These are phyloP conservation scores for Clarias laeviceps DNA, from an alignment of 2,797 vertebrate species.

Conservation along the genomic window DNA sequence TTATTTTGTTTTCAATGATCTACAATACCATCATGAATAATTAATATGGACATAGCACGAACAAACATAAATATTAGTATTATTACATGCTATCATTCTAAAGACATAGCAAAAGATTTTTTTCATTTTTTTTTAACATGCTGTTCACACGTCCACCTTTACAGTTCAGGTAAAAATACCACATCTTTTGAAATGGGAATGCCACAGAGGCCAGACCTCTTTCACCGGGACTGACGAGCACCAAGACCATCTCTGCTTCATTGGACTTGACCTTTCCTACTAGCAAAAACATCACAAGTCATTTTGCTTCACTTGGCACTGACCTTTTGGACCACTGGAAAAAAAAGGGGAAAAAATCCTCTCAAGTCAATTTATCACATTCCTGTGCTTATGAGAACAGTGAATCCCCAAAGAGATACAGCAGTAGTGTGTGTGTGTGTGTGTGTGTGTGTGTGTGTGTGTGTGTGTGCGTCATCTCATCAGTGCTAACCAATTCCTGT, in stretches of 20 bases:
- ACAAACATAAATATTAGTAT: not conserved
- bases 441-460: not conserved
- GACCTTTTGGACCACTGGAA: not conserved
- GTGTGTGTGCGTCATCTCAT: not conserved
- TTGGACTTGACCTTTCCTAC: not conserved
- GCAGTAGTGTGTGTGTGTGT: not conserved
- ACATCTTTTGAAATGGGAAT: not conserved
- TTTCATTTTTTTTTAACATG: not conserved
- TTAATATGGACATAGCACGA: not conserved
- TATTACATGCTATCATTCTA: not conserved
- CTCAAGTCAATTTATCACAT: not conserved
- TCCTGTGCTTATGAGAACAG: not conserved
- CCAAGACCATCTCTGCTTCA: not conserved
- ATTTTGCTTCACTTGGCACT: constrained; percentile 1
- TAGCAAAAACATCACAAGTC: not conserved
- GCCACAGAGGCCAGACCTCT: not conserved
- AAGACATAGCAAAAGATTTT: not conserved
- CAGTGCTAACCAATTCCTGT: constrained; percentile 12
- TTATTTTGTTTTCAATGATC: not conserved
- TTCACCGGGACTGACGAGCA: not conserved
- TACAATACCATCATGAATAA: not conserved
- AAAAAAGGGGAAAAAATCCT: not conserved
- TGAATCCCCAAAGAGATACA: not conserved
- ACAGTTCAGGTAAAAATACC: not conserved
- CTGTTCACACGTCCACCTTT: not conserved